Base-by-base conservation (phyloP, 2,113 vertebrate genomes). In the Nibea coibor region DNA sequence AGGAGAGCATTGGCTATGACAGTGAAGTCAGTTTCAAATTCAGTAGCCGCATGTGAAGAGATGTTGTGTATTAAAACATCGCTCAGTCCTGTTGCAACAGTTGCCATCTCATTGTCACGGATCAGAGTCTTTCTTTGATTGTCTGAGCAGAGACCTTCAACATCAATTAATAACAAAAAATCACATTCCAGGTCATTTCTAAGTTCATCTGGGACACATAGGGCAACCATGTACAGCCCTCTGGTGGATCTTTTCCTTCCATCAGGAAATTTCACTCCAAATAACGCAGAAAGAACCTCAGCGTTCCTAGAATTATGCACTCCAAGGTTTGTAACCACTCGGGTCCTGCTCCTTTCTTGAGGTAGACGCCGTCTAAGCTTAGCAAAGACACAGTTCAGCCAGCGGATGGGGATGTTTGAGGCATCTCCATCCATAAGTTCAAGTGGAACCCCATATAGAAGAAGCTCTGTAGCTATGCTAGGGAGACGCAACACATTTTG, bases 281-380 rank as follows among this genome's bases (percentile, higher is more conserved):
- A 97, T 89, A 97, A 91, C 65, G 95, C 94, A 70, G 95, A 96
- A n/a, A 97, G 91, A 8, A 97, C 86, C 1, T 96, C 94, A 75
- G 95, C 93, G 26, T 96, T 95, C 14, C 53, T 92, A 7, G 90
- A 82, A 51, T 88, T 75, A 47, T 92, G 75, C 3, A 74, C 45
- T 14, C 94, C 93, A 19, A 94, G 63, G 42, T 82, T 87, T 59
- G 93, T 91, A 66, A 95, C 24, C 11, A 92, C 90, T 64, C 89
- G 61, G 11, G 80, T 81, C 14, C 78, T 90, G 31, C 76, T 76
- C 39, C 82, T 72, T 16, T 90, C 80, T 24, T 71, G 78, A 63
- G 91, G 85, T 42, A 95, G 57, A 48, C 86, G 85, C 0, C 58
- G 86, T 62, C 91, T 70, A 20, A 95, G 81, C 47, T 93, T 92